Evolutionary conservation across 2,113 vertebrate genomes (phyloP), one percentile per base, ranked within the genome.

Genomic region (Protobothrops mucrosquamatus): DNA sequence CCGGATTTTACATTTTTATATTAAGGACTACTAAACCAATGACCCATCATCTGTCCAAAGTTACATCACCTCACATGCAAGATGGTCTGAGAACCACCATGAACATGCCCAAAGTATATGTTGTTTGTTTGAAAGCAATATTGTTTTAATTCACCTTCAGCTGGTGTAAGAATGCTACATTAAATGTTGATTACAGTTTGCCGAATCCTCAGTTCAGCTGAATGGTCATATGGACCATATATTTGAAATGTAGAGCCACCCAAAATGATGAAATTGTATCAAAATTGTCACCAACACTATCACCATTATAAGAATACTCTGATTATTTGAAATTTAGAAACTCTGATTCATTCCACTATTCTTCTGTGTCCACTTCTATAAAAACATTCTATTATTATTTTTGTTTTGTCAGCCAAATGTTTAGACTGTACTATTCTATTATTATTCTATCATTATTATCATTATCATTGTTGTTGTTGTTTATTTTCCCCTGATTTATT

Each of bases 401-500:
- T 64, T 69, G 61, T n/a, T 69, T 69, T 69, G 11, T n/a, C 12
- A 69, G 29, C 12, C 61, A 69, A 69, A n/a, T n/a, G 61, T n/a
- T 64, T 69, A 69, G 61, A 69, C 29, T 69, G 11, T 64, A 64
- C 61, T 20, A 81, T 39, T 74, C n/a, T 74, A 34, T 81, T 39
- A 74, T 34, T 81, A 39, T 39, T 81, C 15, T 39, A 39, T 81
- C 18, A 81, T 18, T 81, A 7, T 55, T 18, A 55, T 55, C 4
- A 6, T 81, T 15, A 26, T n/a, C 26, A 24, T 61, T 64, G 5
- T 34, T 74, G n/a, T 39, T 74, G n/a, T 74, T 34, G 2, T 74
- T 57, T 1, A 89, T 94, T 95, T 91, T 89, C 93, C 86, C 56
- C 43, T 92, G 91, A 95, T 96, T 96, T 93, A 55, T 94, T 95